Evolutionary conservation across 2,113 vertebrate genomes (phyloP).

Genomic region (Nibea albiflora): DNA sequence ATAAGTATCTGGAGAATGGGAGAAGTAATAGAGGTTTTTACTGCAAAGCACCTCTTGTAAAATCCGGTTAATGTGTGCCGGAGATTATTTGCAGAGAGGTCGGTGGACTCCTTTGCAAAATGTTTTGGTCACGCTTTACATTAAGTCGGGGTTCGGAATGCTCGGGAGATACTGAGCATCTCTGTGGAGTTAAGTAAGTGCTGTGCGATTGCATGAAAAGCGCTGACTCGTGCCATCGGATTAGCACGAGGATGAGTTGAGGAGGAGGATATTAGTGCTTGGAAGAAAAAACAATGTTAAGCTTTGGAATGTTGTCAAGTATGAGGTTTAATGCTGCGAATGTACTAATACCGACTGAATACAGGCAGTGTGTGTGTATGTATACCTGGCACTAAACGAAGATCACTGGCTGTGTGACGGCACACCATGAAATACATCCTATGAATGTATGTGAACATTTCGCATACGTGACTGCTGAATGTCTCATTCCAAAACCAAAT

Average conservation of each 20-base stretch:
- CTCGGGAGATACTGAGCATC: constrained; percentile 41
- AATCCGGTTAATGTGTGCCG: constrained; percentile 50
- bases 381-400: neutral
- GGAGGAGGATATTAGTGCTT: constrained; percentile 32
- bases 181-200: constrained; percentile 31
- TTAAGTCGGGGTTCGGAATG: constrained; percentile 31
- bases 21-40: constrained; percentile 49
- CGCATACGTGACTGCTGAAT: neutral
- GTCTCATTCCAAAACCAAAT: neutral
- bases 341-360: neutral
- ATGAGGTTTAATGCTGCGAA: constrained; percentile 15
- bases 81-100: constrained; percentile 45
- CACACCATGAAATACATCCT: too few relatives aligned
- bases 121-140: constrained; percentile 64
- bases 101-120: constrained; percentile 48
- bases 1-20: constrained; percentile 54
- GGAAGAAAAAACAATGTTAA: constrained; percentile 46
- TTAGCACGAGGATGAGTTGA: constrained; percentile 47
- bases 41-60: constrained; percentile 43
- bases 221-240: constrained; percentile 47
- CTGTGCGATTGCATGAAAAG: constrained; percentile 18
- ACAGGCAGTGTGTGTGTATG: neutral
- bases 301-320: constrained; percentile 51
- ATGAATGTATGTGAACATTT: neutral
- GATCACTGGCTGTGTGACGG: neutral